Evolutionary conservation across 2,113 vertebrate species (phyloP).

Genomic region (Oncorhynchus tshawytscha): DNA sequence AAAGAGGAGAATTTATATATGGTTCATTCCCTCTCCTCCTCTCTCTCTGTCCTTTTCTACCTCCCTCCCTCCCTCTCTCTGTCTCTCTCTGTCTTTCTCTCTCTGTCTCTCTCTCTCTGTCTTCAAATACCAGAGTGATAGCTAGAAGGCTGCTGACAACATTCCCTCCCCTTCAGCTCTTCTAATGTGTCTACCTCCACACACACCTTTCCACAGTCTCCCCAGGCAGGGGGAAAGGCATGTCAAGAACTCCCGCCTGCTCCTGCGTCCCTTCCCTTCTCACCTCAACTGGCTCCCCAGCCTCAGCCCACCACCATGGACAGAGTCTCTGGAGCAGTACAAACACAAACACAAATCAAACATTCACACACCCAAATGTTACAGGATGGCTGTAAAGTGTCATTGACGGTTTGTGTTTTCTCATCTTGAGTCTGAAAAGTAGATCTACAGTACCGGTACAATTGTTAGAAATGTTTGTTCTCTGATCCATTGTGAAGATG

Average conservation of each 20-base stretch:
- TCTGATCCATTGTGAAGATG: too few relatives aligned
- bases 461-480: too few relatives aligned
- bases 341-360: not conserved
- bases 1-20: conserved; percentile 28
- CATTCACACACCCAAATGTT: not conserved
- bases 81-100: conserved; percentile 1
- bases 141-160: conserved; percentile 39
- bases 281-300: conserved; percentile 8
- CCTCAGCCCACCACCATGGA: not conserved
- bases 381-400: too few relatives aligned
- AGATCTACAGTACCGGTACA: too few relatives aligned
- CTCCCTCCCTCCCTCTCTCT: not conserved
- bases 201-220: conserved; percentile 60
- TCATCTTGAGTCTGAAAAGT: too few relatives aligned
- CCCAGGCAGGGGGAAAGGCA: conserved; percentile 24
- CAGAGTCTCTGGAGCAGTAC: not conserved
- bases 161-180: conserved; percentile 12
- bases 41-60: conserved; percentile 1
- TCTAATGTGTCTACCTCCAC: conserved; percentile 19
- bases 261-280: not conserved
- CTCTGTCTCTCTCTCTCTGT: not conserved
- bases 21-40: conserved; percentile 6
- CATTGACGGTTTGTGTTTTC: too few relatives aligned
- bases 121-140: conserved; percentile 55
- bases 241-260: conserved; percentile 11